A percentile compares a stretch with the other conserved stretches of the same genome.
Evolutionary conservation across 1,140 invertebrate species (phyloP).

Genomic region (Lasaia peninsularis): DNA sequence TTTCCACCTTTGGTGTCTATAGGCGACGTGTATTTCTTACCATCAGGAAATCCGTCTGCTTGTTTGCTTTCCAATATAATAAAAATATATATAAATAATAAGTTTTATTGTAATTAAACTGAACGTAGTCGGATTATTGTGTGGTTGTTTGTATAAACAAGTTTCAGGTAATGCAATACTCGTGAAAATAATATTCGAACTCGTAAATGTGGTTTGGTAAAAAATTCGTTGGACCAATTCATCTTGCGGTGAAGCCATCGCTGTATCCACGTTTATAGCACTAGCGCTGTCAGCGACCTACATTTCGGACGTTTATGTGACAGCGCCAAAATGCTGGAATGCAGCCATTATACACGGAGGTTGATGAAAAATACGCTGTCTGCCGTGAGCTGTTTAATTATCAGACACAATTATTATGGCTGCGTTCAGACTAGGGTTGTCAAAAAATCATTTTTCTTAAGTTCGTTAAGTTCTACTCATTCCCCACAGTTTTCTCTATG

Average conservation of each 20-base stretch:
- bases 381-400: conserved; percentile 15
- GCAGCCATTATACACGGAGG: neutral
- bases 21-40: no score
- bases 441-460: no score
- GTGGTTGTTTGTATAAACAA: no score
- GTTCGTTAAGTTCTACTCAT: no score
- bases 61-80: no score
- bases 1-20: no score
- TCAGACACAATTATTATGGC: neutral
- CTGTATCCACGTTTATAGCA: neutral
- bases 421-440: neutral
- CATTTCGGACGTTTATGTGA: neutral
- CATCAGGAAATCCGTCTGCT: no score
- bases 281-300: neutral
- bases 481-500: no score
- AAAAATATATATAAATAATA: no score
- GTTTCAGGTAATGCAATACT: neutral
- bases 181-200: neutral
- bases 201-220: conserved; percentile 7
- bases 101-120: no score
- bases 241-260: conserved; percentile 19
- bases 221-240: conserved; percentile 32
- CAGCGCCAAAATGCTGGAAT: conserved; percentile 12
- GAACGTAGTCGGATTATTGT: no score
- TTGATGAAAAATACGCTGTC: conserved; percentile 12